Evolutionary conservation across 1,140 invertebrate genomes (phyloP).

Genomic region (Heliconius eleuchia): DNA sequence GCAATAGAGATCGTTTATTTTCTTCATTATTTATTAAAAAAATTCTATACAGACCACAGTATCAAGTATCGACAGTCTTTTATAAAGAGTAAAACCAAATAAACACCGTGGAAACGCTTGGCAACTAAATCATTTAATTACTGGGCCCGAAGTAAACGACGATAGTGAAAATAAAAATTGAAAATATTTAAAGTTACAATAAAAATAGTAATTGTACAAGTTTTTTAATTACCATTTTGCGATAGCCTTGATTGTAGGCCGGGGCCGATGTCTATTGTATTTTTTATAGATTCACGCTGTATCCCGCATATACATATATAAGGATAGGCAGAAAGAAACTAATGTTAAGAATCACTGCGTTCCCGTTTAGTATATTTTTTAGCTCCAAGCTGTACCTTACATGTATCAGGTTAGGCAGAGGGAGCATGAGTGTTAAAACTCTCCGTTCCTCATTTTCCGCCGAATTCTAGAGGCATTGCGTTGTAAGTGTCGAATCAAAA

Average conservation of each 20-base stretch:
- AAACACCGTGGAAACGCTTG: conserved; percentile 14
- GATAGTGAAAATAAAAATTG: conserved; percentile 14
- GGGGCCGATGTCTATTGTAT: background rate
- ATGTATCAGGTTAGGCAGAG: no score
- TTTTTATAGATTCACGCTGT: background rate
- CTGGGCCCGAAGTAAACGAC: conserved; percentile 11
- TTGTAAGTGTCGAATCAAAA: no score
- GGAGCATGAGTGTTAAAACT: no score
- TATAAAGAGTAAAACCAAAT: background rate
- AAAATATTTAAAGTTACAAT: background rate
- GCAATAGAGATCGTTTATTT: no score
- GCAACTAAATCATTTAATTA: conserved; percentile 26
- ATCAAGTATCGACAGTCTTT: no score
- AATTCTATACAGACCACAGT: no score
- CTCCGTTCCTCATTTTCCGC: no score
- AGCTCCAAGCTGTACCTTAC: no score
- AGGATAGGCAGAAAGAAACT: background rate
- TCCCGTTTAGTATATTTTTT: no score
- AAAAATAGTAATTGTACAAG: background rate
- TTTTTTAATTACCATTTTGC: background rate
- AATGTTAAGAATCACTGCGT: background rate
- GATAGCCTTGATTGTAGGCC: background rate
- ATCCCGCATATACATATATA: background rate
- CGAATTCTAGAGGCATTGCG: no score
- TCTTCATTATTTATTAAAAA: no score